phyloP scores from a whole-genome alignment of 2,888 invertebrate genomes.

The Geotrupes spiniger region DNA sequence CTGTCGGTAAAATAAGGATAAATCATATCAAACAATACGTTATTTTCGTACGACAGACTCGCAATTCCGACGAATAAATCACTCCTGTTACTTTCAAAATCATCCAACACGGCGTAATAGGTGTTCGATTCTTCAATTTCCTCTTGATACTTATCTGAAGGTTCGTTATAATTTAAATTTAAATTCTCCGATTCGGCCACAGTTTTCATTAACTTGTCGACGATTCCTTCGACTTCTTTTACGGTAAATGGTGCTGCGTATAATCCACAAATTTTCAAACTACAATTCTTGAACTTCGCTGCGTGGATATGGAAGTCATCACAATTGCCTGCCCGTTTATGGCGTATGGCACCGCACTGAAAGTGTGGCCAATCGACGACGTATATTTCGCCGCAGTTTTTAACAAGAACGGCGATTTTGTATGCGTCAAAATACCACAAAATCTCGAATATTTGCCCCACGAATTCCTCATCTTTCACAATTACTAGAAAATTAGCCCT shows the following conservation, averaged over 20 bases:
- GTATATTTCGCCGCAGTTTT: slow-evolving; percentile 3
- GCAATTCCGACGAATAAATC: slow-evolving; percentile 18
- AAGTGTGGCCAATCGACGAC: neutral
- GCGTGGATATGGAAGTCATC: neutral
- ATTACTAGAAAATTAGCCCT: slow-evolving; percentile 1
- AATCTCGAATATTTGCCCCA: neutral
- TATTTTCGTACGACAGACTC: slow-evolving; percentile 4
- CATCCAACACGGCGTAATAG: slow-evolving; percentile 9
- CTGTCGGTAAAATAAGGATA: slow-evolving; percentile 11
- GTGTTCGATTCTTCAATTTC: slow-evolving; percentile 11
- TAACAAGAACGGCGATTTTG: slow-evolving; percentile 1
- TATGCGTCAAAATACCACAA: slow-evolving; percentile 10
- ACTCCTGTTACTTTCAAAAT: slow-evolving; percentile 12
- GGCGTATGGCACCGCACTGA: too few relatives aligned
- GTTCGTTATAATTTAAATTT: slow-evolving; percentile 9
- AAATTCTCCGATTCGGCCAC: slow-evolving; percentile 15
- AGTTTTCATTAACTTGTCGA: slow-evolving; percentile 2
- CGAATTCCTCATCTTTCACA: neutral
- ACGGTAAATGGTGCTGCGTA: slow-evolving; percentile 10
- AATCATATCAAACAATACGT: slow-evolving; percentile 13
- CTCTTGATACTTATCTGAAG: slow-evolving; percentile 8
- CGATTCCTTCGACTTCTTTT: slow-evolving; percentile 11
- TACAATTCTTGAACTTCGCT: slow-evolving; percentile 12
- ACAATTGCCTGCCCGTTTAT: neutral
- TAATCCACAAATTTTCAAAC: slow-evolving; percentile 6